Base-by-base conservation (phyloP, 1,140 invertebrate species). In the Sogatella furcifera region DNA sequence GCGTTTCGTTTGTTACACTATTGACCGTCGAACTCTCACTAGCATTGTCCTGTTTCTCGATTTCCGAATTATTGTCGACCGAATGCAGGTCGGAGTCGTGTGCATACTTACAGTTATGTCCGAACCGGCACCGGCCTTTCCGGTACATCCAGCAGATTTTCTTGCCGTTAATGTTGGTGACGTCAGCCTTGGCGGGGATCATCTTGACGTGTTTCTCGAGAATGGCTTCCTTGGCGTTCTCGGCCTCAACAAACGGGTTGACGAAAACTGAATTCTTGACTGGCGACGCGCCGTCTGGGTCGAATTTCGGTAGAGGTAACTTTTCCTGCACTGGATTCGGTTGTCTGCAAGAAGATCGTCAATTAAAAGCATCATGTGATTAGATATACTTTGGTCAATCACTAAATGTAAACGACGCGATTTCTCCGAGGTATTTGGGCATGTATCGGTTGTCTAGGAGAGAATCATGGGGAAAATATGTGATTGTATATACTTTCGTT, bases 171-270 rank as follows among this genome's bases (percentile, higher is more conserved):
- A 92, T 90, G 72, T 84, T 81, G 68, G 84, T 81, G 1, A 81
- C 79, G 68, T 86, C 81, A 55, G 85, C 80, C 76, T 84, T 76
- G 74, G 83, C 73, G 66, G 78, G 80, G 69, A 86, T 88, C 89
- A 96, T 92, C 80, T 95, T 94, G 0, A 96, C 93, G 73, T 96
- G 93, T 68, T 92, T 93, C 69, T 96, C 90, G 11, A 95, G 74
- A 55, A 92, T 86, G 2, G 89, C 88, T 59, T 85, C 84, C 70
- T 95, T 90, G 5, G 88, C 88, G 68, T 85, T 81, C 71, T 95
- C 92, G n/a, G 86, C 91, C 71, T 89, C 84, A n/a, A 85, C 80
- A 72, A 90, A 96, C 13, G 90, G 90, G 80, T 95, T 96, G 22
- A 81, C 83, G 73, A 95, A 96, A 4, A 95, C 91, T 2, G 85